Evolutionary conservation across 1,140 invertebrate species (phyloP), one percentile per base, ranked within the genome.

Genomic region (Tribolium castaneum): DNA sequence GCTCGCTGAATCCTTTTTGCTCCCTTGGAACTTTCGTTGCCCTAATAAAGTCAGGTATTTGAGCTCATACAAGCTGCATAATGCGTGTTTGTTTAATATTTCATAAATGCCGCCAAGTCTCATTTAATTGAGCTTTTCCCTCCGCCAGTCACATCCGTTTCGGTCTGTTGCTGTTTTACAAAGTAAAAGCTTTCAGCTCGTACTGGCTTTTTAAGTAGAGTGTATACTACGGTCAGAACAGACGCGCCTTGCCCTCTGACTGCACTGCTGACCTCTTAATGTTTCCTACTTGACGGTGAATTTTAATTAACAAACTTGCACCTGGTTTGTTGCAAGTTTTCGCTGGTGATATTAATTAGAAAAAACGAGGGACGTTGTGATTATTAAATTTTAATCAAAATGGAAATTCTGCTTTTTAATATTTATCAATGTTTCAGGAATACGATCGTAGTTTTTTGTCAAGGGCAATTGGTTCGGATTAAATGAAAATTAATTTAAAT

Each of bases 151-250:
- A 54, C 71, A 73, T 73, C 30, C 50, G 71, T 73, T 73, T 13
- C 71, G 71, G 71, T 73, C 45, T 73, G 71, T 73, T 73, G 45
- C 14, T 73, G 13, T 25, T 54, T 52, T 39, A 54, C 49, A 51
- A 73, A 73, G 71, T 54, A 73, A 73, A 73, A 73, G 71, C 71
- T 73, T 73, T 73, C 52, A 73, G 45, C 12, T 51, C 49, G 71
- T 45, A 12, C 13, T 12, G 71, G 49, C 30, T 50, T 73, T 73
- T 73, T 73, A 30, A 73, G 19, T n/a, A 52, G 52, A 52, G 45
- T 54, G 12, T 73, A 54, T 25, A 25, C 34, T 49, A 73, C 19
- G 45, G 71, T 73, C 71, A 30, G 52, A 73, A 73, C 71, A 50
- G 19, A 72, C 50, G 12, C 30, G 13, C 70, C 45, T 50, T 16